Percentiles rank a stretch among this genome's conserved stretches.
phyloP scores from a whole-genome alignment of 1,140 invertebrate genomes.

The Hestina assimilis region DNA sequence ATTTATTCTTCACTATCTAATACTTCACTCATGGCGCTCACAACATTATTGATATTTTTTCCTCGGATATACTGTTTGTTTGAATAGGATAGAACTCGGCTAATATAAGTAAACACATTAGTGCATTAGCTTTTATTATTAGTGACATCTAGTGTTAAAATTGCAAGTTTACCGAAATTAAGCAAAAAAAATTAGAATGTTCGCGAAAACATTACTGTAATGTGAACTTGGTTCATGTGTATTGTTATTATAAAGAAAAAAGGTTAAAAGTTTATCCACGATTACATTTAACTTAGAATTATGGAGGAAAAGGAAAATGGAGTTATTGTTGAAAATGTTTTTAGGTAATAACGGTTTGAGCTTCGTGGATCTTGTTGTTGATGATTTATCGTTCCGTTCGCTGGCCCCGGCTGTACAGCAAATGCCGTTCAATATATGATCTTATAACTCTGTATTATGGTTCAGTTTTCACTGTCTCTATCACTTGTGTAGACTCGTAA shows the following conservation, averaged over 20 bases:
- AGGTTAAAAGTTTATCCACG: conserved; percentile 73
- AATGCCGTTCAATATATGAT: conserved; percentile 36
- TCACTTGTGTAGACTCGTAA: conserved; percentile 46
- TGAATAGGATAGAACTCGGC: conserved; percentile 38
- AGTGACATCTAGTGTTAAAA: conserved; percentile 78
- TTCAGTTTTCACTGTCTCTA: conserved; percentile 42
- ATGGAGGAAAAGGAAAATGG: conserved; percentile 62
- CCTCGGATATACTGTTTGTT: conserved; percentile 26
- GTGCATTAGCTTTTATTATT: conserved; percentile 75
- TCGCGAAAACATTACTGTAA: conserved; percentile 21
- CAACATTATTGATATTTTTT: conserved; percentile 2
- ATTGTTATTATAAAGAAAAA: conserved; percentile 74
- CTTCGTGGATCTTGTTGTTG: conserved; percentile 65
- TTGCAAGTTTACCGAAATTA: conserved; percentile 68
- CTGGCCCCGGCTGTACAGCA: conserved; percentile 42
- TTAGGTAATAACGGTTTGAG: conserved; percentile 74
- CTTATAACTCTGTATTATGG: conserved; percentile 40
- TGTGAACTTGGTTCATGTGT: conserved; percentile 68
- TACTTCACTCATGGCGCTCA: not conserved
- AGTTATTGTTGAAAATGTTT: conserved; percentile 77
- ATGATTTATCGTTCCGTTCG: conserved; percentile 51
- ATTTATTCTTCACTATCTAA: not conserved
- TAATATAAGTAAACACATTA: conserved; percentile 46
- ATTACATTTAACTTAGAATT: conserved; percentile 69
- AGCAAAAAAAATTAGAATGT: conserved; percentile 43